phyloP scores from a whole-genome alignment of 2,113 vertebrate species.

The Rattus rattus region DNA sequence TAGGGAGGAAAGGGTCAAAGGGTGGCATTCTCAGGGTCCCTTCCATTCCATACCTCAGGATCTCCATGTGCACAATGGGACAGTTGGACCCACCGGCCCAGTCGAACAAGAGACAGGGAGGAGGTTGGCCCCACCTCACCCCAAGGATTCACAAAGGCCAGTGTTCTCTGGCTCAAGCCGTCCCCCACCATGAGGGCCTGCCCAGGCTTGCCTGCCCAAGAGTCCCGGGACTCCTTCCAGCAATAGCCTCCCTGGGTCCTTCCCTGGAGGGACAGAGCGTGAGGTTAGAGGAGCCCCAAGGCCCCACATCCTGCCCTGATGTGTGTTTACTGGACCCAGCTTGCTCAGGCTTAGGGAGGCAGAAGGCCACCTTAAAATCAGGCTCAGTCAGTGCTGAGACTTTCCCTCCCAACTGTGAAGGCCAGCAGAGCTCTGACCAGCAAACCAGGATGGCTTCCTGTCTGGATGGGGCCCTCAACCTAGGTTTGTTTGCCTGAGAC shows the following conservation, averaged over 20 bases:
- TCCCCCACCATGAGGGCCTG: constrained; percentile 62
- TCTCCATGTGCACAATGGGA: neutral
- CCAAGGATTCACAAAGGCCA: neutral
- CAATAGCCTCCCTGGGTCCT: neutral
- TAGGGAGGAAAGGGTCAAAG: neutral
- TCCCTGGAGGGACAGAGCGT: neutral
- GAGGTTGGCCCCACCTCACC: neutral
- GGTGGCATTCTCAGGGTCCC: neutral
- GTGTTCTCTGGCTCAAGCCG: neutral
- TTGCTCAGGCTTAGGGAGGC: neutral
- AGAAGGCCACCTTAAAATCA: neutral
- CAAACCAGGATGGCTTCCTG: neutral
- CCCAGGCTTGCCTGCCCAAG: constrained; percentile 7
- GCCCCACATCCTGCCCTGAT: neutral
- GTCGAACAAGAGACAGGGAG: neutral
- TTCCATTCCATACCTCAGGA: neutral
- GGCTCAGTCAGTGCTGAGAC: neutral
- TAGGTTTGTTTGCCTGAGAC: neutral
- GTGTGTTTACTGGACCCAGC: neutral
- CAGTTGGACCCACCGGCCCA: neutral
- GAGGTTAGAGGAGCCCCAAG: neutral
- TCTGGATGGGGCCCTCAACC: neutral
- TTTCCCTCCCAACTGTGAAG: neutral
- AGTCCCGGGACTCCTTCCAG: constrained; percentile 44
- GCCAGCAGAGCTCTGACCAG: neutral